Base-by-base conservation (phyloP, 2,113 vertebrate genomes). In the Poeciliopsis occidentalis region DNA sequence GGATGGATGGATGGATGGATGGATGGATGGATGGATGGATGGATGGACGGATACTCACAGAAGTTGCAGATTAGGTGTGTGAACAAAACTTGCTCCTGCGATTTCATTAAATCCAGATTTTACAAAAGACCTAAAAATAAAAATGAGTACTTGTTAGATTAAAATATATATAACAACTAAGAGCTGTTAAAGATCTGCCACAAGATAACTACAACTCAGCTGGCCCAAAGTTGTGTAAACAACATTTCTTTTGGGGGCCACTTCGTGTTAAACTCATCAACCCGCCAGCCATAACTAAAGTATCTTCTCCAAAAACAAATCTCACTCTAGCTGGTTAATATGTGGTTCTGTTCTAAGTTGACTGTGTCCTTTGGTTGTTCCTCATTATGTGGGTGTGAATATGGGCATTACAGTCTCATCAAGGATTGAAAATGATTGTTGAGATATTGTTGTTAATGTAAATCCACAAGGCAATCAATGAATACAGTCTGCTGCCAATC, bases 61-160 rank as follows among this genome's bases (percentile, higher is more conserved):
- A 84, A 99, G 97, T 95, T 99, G 98, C 89, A 99, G 95, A 89
- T 96, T 96, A 81, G 97, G 96, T 77, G 96, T 97, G 94, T 98
- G 96, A 79, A 97, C 94, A 95, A 99, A 99, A 95, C 97, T 99
- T 93, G 96, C 96, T 90, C 96, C 96, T 67, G 95, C 92, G 91
- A 99, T 98, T 95, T 98, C 97, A 92, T 91, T 97, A 93, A 99
- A 99, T 95, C 96, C 97, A 93, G 97, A 98, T 94, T 98, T 98
- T 92, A 99, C 97, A 96, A 99, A 99, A 92, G 98, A 99, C 92
- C 98, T 99, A 88, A 94, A 95, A 92, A 17, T 19, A 47, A 47
- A 47, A 47, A 47, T 17, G 4, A 47, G 44, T 3, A 47, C 4
- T 47, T 47, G 17, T 47, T 47, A 47, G 17, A 19, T 6, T 84